A percentile compares a stretch with the other conserved stretches of the same genome.
Evolutionary conservation across 2,113 vertebrate genomes (phyloP).

Genomic region (Larimichthys polyactis): DNA sequence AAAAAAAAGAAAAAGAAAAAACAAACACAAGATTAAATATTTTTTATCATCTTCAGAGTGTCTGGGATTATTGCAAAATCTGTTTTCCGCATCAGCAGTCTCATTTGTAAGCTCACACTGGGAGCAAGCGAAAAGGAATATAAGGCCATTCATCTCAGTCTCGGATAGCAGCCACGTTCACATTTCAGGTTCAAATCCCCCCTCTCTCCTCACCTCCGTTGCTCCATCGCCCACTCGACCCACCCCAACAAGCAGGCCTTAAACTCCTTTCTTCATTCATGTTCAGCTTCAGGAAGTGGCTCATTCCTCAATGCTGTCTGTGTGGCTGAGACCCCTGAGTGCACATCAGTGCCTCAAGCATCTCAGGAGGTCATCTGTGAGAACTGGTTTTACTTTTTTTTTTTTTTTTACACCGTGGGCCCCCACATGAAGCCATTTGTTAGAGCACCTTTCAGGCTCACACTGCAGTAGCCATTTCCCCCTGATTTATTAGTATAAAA

Average conservation of each 20-base stretch:
- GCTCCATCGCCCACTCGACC: constrained; percentile 32
- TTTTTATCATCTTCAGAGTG: constrained; percentile 79
- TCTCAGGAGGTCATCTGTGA: constrained; percentile 14
- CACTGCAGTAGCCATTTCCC: not conserved
- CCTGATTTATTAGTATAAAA: not conserved
- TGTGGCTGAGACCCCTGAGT: constrained; percentile 3
- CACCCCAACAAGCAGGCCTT: constrained; percentile 4
- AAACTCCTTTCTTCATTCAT: constrained; percentile 35
- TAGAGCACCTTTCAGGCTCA: not conserved
- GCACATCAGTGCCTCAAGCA: constrained; percentile 20
- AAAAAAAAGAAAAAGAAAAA: constrained; percentile 19
- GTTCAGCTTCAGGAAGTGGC: constrained; percentile 68
- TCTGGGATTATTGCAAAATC: constrained; percentile 32
- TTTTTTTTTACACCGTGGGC: not conserved
- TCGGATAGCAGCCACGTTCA: constrained; percentile 32
- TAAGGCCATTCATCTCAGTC: constrained; percentile 13
- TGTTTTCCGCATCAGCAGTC: not conserved
- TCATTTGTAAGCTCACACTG: not conserved
- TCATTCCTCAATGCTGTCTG: constrained; percentile 63
- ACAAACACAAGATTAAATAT: constrained; percentile 80
- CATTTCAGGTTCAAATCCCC: constrained; percentile 26
- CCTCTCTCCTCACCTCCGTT: constrained; percentile 1
- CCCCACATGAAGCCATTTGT: constrained; percentile 24
- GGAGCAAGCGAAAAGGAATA: not conserved
- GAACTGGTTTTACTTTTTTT: constrained; percentile 4